Conservation (phyloP, 2,888 invertebrate genomes). For the Andrena trimmerana region DNA sequence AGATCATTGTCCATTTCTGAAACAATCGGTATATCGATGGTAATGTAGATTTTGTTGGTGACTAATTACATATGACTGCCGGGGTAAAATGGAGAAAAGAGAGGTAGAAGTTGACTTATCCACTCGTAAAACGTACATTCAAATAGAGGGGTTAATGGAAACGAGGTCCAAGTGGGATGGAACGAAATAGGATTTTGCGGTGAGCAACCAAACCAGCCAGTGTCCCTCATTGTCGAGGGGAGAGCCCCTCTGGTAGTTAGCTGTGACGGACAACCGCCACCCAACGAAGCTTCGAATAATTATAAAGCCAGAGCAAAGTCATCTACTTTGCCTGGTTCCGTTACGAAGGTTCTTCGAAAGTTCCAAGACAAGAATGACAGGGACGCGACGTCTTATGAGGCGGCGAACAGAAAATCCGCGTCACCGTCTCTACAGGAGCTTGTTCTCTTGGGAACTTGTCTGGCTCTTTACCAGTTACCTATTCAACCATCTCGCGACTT, state of each 20-base stretch:
- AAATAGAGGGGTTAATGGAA: conserved; percentile 30
- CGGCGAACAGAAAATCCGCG: conserved; percentile 31
- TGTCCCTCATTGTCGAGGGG: conserved; percentile 71
- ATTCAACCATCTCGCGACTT: conserved; percentile 6
- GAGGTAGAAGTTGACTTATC: conserved; percentile 52
- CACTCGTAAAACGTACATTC: conserved; percentile 26
- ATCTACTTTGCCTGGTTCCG: conserved; percentile 2
- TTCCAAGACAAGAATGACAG: conserved; percentile 25
- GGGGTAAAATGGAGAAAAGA: neutral
- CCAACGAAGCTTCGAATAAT: conserved; percentile 57
- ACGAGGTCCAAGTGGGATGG: conserved; percentile 15
- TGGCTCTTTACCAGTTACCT: conserved; percentile 31
- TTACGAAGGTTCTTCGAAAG: conserved; percentile 22
- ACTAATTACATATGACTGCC: conserved; percentile 8
- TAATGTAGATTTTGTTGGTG: neutral
- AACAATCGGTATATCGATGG: neutral
- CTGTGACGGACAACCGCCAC: conserved; percentile 62
- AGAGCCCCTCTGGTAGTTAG: conserved; percentile 58
- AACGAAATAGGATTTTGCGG: conserved; percentile 75
- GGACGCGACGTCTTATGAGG: conserved; percentile 25
- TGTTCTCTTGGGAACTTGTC: conserved; percentile 36
- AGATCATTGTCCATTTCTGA: neutral
- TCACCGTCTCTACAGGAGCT: conserved; percentile 15
- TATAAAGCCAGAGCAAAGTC: conserved; percentile 40
- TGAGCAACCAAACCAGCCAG: conserved; percentile 67